Conservation (phyloP, 1,140 invertebrate species). For the Contarinia nasturtii region DNA sequence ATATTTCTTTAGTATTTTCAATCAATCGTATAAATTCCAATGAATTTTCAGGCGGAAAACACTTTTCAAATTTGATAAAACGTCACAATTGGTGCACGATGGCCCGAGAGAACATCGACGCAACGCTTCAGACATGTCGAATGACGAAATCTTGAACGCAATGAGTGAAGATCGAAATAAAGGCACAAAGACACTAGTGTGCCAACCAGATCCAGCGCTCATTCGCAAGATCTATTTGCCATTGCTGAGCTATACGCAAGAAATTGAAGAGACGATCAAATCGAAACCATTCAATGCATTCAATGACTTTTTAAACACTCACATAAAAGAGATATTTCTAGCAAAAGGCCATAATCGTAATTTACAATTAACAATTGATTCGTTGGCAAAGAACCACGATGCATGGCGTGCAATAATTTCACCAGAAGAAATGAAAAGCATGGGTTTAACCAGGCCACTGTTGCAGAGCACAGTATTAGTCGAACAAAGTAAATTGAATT, state of each 20-base stretch:
- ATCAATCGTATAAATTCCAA: background rate
- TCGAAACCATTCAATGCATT: conserved; percentile 41
- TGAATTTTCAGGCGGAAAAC: conserved; percentile 15
- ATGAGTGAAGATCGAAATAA: conserved; percentile 12
- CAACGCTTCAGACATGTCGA: conserved; percentile 20
- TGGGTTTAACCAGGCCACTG: conserved; percentile 42
- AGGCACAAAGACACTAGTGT: conserved; percentile 39
- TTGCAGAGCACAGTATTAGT: conserved; percentile 44
- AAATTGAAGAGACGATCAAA: conserved; percentile 49
- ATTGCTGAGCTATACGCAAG: conserved; percentile 52
- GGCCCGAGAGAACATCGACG: conserved; percentile 33
- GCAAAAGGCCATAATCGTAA: conserved; percentile 33
- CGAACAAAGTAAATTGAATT: conserved; percentile 21
- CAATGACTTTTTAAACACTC: conserved; percentile 53
- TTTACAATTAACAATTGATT: conserved; percentile 38
- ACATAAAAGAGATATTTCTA: conserved; percentile 50
- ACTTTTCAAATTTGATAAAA: conserved; percentile 64
- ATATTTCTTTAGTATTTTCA: background rate
- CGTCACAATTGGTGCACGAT: conserved; percentile 49
- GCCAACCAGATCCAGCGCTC: conserved; percentile 50
- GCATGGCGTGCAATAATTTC: conserved; percentile 49
- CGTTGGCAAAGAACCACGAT: conserved; percentile 50
- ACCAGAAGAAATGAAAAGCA: conserved; percentile 40
- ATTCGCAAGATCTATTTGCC: conserved; percentile 58
- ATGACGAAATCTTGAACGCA: conserved; percentile 13